Base-by-base conservation (phyloP, 2,113 vertebrate species). In the Cervus canadensis region DNA sequence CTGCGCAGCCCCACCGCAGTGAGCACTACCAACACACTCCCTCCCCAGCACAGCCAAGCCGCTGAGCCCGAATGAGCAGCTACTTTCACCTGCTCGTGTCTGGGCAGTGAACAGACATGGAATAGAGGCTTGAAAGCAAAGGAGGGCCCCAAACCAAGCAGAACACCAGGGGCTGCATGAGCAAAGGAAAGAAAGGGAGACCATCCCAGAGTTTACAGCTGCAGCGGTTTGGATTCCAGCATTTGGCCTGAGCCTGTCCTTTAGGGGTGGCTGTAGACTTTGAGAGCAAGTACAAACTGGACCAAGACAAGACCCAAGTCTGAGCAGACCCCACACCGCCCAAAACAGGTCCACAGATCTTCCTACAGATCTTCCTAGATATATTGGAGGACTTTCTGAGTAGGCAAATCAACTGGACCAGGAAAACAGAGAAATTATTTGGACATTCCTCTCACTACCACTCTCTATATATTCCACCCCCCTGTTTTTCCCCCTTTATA, bases 1-100 rank as follows among this genome's bases (percentile, higher is more conserved):
- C 23, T 76, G 23, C 1, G 1, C 71, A 76, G 36, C 71, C 21
- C 71, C 0, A 0, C 36, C 36, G 14, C 36, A 43, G 21, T 25
- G 36, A 43, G 5, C 36, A 26, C 12, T 26, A 3, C 12, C 36
- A 25, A 13, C 23, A 43, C 71, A 76, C 36, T 43, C 21, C 23
- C 23, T 76, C 36, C 21, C 36, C 36, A 43, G 71, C 21, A 14
- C 71, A 13, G 1, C 19, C 1, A 5, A 25, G 36, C 36, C 7
- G 1, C 36, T 76, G 71, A 76, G 71, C 36, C 36, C 1, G 0
- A 43, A 26, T 14, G 43, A 14, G 36, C 21, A 76, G 71, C 71
- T 14, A 7, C 36, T 76, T 25, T 74, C 71, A 74, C 21, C 71
- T 13, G 36, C 36, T 13, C n/a, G 0, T 43, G 71, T 74, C 36